Percentiles rank a stretch among this genome's conserved stretches.
Conservation (phyloP, 2,797 vertebrate species). For the Eupleurogrammus muticus region DNA sequence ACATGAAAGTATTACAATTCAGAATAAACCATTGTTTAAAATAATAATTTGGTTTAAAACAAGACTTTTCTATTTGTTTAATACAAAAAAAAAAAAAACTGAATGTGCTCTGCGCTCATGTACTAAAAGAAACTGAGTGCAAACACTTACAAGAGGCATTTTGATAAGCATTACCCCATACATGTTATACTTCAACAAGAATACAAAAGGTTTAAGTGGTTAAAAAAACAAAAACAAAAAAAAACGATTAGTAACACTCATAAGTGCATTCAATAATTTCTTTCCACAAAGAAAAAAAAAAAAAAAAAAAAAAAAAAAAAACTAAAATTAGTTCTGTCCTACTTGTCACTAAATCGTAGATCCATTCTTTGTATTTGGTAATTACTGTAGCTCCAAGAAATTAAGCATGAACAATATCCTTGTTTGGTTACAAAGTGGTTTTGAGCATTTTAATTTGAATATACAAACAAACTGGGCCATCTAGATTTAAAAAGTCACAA, state of each 20-base stretch:
- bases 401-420: neutral
- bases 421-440: slow-evolving; percentile 44
- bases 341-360: slow-evolving; percentile 4
- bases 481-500: slow-evolving; percentile 11
- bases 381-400: slow-evolving; percentile 21
- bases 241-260: slow-evolving; percentile 9
- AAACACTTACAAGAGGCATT: slow-evolving; percentile 49
- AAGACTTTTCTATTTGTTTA: slow-evolving; percentile 14
- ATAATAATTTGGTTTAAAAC: slow-evolving; percentile 46
- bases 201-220: slow-evolving; percentile 53
- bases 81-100: slow-evolving; percentile 2
- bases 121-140: slow-evolving; percentile 27
- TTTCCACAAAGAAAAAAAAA: slow-evolving; percentile 12
- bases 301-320: no score
- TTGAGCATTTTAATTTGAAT: slow-evolving; percentile 18
- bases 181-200: slow-evolving; percentile 4
- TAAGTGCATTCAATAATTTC: slow-evolving; percentile 32
- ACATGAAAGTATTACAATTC: slow-evolving; percentile 3
- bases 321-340: neutral
- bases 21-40: slow-evolving; percentile 8
- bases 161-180: slow-evolving; percentile 19
- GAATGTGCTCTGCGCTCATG: slow-evolving; percentile 37
- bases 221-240: slow-evolving; percentile 34
- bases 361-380: slow-evolving; percentile 36
- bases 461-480: neutral